These are phyloP conservation scores for Bombus sylvicola DNA, from an alignment of 1,140 invertebrate species.

Conservation along the genomic window DNA sequence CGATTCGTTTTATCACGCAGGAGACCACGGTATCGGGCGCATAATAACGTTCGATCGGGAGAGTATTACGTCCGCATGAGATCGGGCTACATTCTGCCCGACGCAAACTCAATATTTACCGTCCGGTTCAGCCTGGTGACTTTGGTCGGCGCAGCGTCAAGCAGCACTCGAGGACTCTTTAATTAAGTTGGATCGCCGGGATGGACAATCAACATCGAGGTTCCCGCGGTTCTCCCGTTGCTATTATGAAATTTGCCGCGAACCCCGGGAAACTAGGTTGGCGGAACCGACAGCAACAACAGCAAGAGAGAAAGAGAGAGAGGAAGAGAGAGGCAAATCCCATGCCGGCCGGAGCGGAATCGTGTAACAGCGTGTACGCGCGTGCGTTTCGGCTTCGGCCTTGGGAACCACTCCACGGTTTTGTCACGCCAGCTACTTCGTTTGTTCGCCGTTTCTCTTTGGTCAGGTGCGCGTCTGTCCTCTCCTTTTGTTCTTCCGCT, in stretches of 20 bases:
- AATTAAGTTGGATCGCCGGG: conserved; percentile 27
- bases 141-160: background rate
- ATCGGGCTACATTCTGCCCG: background rate
- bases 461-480: conserved; percentile 48
- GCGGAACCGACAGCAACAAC: too few relatives aligned
- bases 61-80: background rate
- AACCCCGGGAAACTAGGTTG: conserved; percentile 8
- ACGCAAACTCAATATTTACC: conserved; percentile 12
- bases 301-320: background rate
- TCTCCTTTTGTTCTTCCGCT: background rate
- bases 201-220: conserved; percentile 6
- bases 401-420: conserved; percentile 8
- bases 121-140: background rate
- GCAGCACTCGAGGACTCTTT: conserved; percentile 16
- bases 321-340: too few relatives aligned
- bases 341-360: too few relatives aligned
- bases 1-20: too few relatives aligned
- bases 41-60: background rate
- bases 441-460: conserved; percentile 42
- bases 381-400: conserved; percentile 39
- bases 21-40: background rate
- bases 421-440: conserved; percentile 45
- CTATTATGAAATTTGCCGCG: conserved; percentile 30
- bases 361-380: background rate
- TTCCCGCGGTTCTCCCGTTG: background rate